phyloP scores from a whole-genome alignment of 2,113 vertebrate genomes.

The Acinonyx jubatus region DNA sequence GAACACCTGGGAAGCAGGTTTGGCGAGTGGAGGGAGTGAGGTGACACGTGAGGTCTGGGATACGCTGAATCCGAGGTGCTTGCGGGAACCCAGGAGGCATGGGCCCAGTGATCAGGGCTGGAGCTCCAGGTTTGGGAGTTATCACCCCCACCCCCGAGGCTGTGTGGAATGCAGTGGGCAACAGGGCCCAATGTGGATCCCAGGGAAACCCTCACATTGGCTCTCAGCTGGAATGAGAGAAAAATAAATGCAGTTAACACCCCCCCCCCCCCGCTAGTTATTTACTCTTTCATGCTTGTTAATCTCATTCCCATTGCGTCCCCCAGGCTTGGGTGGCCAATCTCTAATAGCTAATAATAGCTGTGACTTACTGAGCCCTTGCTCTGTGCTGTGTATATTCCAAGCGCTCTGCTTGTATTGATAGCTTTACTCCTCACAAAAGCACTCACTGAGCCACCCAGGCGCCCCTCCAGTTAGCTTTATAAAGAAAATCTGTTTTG shows the following conservation, averaged over 20 bases:
- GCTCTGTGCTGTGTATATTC: neutral
- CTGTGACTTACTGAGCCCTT: neutral
- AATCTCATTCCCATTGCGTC: neutral
- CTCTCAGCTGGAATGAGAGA: neutral
- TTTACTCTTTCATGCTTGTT: neutral
- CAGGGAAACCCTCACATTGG: neutral
- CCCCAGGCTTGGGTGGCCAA: neutral
- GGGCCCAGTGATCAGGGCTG: neutral
- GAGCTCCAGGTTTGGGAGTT: neutral
- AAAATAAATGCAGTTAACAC: neutral
- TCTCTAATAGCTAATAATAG: neutral
- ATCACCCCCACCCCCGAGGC: neutral
- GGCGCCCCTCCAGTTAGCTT: too few relatives aligned
- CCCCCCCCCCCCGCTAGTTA: too few relatives aligned
- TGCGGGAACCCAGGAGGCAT: neutral
- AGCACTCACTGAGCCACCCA: neutral
- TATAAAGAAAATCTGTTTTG: too few relatives aligned
- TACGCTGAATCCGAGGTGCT: neutral
- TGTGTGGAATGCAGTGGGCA: neutral
- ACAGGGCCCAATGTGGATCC: neutral
- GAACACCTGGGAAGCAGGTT: neutral
- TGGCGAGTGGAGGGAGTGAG: fast-evolving
- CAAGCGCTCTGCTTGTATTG: neutral
- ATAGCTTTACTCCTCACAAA: neutral
- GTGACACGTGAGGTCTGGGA: neutral